Percentiles rank a stretch among this genome's conserved stretches.
Evolutionary conservation across 2,113 vertebrate genomes (phyloP).

Genomic region (Mesitornis unicolor): DNA sequence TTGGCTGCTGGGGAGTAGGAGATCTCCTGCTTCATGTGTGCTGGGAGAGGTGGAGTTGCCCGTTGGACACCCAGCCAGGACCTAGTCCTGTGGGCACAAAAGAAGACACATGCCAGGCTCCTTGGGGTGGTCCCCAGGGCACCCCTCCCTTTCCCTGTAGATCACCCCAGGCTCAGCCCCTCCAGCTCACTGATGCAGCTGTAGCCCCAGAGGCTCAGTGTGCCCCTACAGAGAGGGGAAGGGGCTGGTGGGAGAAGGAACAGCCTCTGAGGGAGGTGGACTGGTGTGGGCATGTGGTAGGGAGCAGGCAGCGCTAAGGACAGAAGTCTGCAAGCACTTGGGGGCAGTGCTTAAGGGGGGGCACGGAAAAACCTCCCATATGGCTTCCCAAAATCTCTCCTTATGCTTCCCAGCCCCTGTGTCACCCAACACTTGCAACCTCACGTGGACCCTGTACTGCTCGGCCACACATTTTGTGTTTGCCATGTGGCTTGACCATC

Average conservation of each 20-base stretch:
- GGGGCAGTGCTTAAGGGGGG: neutral
- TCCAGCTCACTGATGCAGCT: neutral
- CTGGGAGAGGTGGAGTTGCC: neutral
- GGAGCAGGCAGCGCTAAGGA: neutral
- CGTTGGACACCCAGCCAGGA: neutral
- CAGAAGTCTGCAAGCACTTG: neutral
- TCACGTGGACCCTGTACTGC: accelerated
- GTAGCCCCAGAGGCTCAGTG: neutral
- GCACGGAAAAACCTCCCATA: neutral
- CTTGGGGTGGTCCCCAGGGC: neutral
- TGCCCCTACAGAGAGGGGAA: neutral
- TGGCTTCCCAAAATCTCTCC: neutral
- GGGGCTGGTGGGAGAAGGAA: neutral
- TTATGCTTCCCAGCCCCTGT: neutral
- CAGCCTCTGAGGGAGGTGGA: neutral
- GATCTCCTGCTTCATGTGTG: neutral
- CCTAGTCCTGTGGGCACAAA: neutral
- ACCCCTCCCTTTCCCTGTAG: neutral
- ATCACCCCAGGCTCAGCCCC: neutral
- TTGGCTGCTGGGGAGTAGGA: neutral
- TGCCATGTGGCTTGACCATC: neutral
- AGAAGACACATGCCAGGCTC: neutral
- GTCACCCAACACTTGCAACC: accelerated
- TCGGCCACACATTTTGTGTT: accelerated
- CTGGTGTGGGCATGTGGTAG: neutral